phyloP scores from a whole-genome alignment of 2,888 invertebrate species.

The Hirtodrosophila cameraria region DNA sequence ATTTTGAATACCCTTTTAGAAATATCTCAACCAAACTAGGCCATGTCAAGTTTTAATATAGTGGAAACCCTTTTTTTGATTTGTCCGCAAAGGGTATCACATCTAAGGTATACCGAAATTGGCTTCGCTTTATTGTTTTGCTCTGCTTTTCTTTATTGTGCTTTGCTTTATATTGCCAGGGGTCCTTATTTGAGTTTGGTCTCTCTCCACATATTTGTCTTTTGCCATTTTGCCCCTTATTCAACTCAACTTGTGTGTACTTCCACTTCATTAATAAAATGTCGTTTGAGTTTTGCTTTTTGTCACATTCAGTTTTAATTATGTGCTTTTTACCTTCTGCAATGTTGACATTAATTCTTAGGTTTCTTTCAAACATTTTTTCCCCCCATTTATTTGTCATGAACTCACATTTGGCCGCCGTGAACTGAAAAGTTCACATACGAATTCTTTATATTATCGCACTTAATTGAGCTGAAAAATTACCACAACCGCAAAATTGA shows the following conservation, averaged over 20 bases:
- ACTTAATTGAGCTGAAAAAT: constrained; percentile 58
- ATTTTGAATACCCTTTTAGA: too few relatives aligned
- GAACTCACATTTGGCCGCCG: constrained; percentile 1
- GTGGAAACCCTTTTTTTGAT: too few relatives aligned
- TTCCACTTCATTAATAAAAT: constrained; percentile 72
- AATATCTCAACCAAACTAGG: too few relatives aligned
- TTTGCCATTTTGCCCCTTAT: constrained; percentile 53
- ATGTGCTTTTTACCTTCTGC: constrained; percentile 19
- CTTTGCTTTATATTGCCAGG: constrained; percentile 19
- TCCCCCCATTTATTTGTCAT: background rate
- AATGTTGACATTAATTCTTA: background rate
- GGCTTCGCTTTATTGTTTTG: constrained; percentile 15
- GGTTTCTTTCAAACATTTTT: background rate
- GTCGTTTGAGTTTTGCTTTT: constrained; percentile 30
- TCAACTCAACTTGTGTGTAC: constrained; percentile 39
- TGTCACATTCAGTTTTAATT: constrained; percentile 46
- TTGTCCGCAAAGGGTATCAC: too few relatives aligned
- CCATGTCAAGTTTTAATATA: too few relatives aligned
- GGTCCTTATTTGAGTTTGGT: constrained; percentile 36
- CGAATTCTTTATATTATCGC: constrained; percentile 24
- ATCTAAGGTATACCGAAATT: too few relatives aligned
- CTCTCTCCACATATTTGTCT: constrained; percentile 52
- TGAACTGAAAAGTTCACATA: constrained; percentile 17
- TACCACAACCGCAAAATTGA: constrained; percentile 40
- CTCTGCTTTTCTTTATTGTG: constrained; percentile 5